These are phyloP conservation scores for Caenorhabditis sp. DNA, from an alignment of 2,888 invertebrate genomes.

Conservation along the genomic window DNA sequence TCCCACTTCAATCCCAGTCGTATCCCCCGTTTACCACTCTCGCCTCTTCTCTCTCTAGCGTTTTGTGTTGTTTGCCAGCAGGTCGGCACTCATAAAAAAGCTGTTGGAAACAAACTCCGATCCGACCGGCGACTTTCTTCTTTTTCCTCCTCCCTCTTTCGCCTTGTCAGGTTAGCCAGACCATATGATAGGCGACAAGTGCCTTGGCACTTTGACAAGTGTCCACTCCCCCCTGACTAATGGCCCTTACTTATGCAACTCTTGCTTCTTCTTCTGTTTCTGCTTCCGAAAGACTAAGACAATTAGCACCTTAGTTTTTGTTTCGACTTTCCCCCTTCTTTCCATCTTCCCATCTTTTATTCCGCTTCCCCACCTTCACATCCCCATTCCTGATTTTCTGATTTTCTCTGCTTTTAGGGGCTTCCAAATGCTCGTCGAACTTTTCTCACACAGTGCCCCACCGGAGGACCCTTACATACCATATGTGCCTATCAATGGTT, in stretches of 20 bases:
- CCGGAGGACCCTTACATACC: conserved; percentile 41
- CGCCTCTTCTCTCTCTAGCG: neutral
- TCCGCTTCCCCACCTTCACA: neutral
- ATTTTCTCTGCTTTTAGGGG: conserved; percentile 13
- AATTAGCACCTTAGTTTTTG: conserved; percentile 33
- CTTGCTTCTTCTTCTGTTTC: conserved; percentile 10
- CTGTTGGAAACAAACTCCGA: conserved; percentile 53
- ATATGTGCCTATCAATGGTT: conserved; percentile 29
- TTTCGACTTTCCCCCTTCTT: neutral
- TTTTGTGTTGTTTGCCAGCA: conserved; percentile 58
- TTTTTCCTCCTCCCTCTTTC: conserved; percentile 4
- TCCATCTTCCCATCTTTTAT: neutral
- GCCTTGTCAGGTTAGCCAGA: conserved; percentile 11
- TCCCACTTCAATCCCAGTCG: conserved; percentile 55
- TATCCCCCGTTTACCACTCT: conserved; percentile 56
- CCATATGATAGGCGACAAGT: conserved; percentile 60
- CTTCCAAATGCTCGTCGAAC: conserved; percentile 43
- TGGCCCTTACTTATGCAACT: conserved; percentile 55
- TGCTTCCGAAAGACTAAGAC: too few relatives aligned
- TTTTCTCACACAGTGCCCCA: conserved; percentile 41
- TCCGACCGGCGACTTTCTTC: conserved; percentile 21
- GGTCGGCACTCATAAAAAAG: conserved; percentile 62
- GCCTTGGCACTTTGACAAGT: conserved; percentile 46
- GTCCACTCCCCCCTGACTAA: conserved; percentile 45
- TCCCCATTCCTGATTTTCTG: neutral